Base-by-base conservation (phyloP, 2,888 invertebrate species). In the Aporophyla nigra region DNA sequence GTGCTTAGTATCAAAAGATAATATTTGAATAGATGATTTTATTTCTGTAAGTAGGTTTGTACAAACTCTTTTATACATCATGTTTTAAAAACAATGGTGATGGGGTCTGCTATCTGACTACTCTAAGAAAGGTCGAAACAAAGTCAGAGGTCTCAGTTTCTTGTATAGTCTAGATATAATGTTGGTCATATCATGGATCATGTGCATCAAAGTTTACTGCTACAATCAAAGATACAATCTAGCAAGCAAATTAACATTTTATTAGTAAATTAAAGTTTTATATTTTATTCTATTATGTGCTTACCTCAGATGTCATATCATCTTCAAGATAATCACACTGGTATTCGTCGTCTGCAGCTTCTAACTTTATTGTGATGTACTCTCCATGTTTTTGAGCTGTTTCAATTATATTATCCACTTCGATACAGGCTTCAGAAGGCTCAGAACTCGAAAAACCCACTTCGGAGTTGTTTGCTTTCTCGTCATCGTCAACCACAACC, bases 361-460 rank as follows among this genome's bases (percentile, higher is more conserved):
- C 85, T 12, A 71, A n/a, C 27, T 88, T 83, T n/a, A 91, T 73
- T 40, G 86, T 62, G 61, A 91, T 76, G 24, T 84, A 84, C 78
- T 92, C 77, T 12, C 93, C 94, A 81, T 92, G 87, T 80, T 88
- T 86, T 71, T 88, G 87, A 6, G 90, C 93, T 21, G 86, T 88
- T 61, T 90, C 85, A 59, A 93, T 84, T n/a, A 93, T 85, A 27
- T 91, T 84, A 21, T 89, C 76, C 19, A 92, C 78, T 71, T 77
- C 79, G 5, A 74, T 33, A 7, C 66, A 71, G 49, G 53, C 43
- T 53, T 89, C 88, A n/a, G 84, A 74, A 21, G 89, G 84, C 33
- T 76, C 58, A 43, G 54, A 19, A 56, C 9, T 19, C 12, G 85
- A 61, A 21, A 76, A 71, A 82, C 93, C 91, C 33, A 87, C 86